These are phyloP conservation scores for Dreissena polymorpha DNA, from an alignment of 1,140 invertebrate genomes.

Conservation along the genomic window DNA sequence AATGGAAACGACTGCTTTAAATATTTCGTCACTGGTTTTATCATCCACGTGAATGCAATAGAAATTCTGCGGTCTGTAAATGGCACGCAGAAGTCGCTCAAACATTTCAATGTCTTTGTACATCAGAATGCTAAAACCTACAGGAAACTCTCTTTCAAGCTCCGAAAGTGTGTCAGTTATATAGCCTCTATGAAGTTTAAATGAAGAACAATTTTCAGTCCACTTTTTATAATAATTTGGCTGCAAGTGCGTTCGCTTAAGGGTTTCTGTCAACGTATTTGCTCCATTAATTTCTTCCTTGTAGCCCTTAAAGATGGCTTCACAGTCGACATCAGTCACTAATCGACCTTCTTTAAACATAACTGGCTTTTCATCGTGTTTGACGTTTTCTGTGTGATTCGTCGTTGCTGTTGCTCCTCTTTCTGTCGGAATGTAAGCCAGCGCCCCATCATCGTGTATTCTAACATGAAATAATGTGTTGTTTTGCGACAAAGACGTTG, in stretches of 20 bases:
- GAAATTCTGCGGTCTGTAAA: conserved; percentile 74
- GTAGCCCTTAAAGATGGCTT: background rate
- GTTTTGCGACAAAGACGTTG: no score
- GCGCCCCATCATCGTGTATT: no score
- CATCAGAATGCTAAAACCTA: conserved; percentile 68
- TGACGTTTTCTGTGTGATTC: no score
- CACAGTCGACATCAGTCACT: background rate
- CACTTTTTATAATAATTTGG: conserved; percentile 5
- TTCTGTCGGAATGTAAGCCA: no score
- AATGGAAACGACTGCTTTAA: conserved; percentile 62
- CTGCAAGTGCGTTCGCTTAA: background rate
- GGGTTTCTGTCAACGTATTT: background rate
- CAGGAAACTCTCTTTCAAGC: conserved; percentile 67
- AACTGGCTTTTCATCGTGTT: no score
- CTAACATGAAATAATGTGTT: no score
- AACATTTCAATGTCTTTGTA: no score
- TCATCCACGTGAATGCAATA: conserved; percentile 76
- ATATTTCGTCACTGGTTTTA: no score
- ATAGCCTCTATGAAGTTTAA: conserved; percentile 54
- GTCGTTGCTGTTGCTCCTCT: no score
- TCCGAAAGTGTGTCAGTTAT: conserved; percentile 56
- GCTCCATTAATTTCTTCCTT: background rate
- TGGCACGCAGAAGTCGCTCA: conserved; percentile 67
- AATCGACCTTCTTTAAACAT: background rate
- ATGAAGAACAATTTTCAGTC: conserved; percentile 34